Percentiles rank a stretch among this genome's conserved stretches.
Conservation (phyloP, 2,888 invertebrate genomes). For the Mayetiola destructor region DNA sequence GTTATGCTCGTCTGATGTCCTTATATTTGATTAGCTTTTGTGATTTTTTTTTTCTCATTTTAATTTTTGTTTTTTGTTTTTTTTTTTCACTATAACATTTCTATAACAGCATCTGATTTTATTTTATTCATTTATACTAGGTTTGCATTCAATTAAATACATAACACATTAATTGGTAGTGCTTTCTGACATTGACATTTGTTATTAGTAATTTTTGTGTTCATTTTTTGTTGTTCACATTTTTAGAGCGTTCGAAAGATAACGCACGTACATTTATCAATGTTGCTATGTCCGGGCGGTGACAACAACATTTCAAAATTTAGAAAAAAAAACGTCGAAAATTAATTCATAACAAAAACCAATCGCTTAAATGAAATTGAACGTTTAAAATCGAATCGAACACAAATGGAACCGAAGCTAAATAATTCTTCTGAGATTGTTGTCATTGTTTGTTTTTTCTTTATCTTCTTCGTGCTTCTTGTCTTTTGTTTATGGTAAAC, state of each 20-base stretch:
- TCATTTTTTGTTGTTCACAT: no score
- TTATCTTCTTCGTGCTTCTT: no score
- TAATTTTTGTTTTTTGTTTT: no score
- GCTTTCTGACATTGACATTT: constrained; percentile 11
- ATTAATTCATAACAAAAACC: background rate
- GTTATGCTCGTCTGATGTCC: background rate
- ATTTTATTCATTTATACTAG: background rate
- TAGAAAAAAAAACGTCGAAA: background rate
- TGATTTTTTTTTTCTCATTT: no score
- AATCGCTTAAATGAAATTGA: background rate
- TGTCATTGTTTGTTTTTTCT: background rate
- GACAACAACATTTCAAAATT: background rate
- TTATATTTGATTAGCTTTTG: constrained; percentile 8
- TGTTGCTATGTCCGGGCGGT: background rate
- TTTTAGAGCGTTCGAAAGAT: background rate
- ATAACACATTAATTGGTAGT: constrained; percentile 12
- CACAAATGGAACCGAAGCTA: background rate
- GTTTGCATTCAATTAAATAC: constrained; percentile 9
- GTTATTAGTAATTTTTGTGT: background rate
- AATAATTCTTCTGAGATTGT: background rate
- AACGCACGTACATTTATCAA: constrained; percentile 3
- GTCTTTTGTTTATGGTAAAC: no score
- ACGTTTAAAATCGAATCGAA: constrained; percentile 9
- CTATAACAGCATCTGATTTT: constrained; percentile 11
- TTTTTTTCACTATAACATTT: constrained; percentile 10